These are phyloP conservation scores for Olivierus martensii DNA, from an alignment of 1,140 invertebrate genomes.

Conservation along the genomic window DNA sequence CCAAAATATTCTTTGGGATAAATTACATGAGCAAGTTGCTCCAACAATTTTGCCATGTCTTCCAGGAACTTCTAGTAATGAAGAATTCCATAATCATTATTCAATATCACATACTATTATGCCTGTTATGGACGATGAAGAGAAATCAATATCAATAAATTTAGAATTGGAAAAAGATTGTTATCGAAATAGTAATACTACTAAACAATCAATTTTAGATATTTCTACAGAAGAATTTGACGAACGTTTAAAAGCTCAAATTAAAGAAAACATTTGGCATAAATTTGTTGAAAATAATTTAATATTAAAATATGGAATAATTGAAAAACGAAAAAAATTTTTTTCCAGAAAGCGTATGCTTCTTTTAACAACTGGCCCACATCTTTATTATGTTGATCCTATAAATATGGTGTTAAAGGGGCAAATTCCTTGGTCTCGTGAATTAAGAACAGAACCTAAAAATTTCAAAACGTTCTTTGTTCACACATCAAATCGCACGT, in stretches of 20 bases:
- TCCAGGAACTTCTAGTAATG: conserved; percentile 56
- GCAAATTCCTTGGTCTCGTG: conserved; percentile 82
- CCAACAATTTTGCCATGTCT: conserved; percentile 72
- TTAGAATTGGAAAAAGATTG: too few relatives aligned
- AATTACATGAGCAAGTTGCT: conserved; percentile 58
- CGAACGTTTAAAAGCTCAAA: too few relatives aligned
- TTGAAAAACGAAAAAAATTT: too few relatives aligned
- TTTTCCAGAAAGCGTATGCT: conserved; percentile 88
- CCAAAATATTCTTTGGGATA: conserved; percentile 65
- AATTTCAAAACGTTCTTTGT: conserved; percentile 98
- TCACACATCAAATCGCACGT: conserved; percentile 94
- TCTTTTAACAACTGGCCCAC: conserved; percentile 83
- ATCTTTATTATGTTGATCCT: conserved; percentile 91
- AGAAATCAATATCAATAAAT: too few relatives aligned
- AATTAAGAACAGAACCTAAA: conserved; percentile 77
- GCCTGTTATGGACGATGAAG: too few relatives aligned
- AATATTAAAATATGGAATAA: too few relatives aligned
- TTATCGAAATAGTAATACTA: too few relatives aligned
- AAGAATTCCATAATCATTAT: conserved; percentile 48
- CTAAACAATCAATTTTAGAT: too few relatives aligned
- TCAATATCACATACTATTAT: conserved; percentile 30
- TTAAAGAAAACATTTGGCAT: too few relatives aligned
- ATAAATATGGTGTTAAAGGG: conserved; percentile 88
- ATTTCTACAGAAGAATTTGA: too few relatives aligned
- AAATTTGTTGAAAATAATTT: too few relatives aligned